These are phyloP conservation scores for Xestobium rufovillosum DNA, from an alignment of 2,888 invertebrate genomes.

Conservation along the genomic window DNA sequence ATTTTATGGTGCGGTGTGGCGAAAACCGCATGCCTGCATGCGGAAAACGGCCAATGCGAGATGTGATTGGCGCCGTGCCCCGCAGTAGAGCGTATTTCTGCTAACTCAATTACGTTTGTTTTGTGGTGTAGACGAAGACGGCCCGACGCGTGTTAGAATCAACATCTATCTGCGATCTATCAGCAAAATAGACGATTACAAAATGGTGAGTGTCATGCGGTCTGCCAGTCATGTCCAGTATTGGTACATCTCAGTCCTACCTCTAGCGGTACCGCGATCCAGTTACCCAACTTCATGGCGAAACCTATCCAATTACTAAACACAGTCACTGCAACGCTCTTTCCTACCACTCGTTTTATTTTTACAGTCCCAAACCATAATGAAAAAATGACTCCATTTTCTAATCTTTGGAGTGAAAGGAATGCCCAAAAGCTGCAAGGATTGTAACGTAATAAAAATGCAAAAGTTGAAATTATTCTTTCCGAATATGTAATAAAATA, in stretches of 20 bases:
- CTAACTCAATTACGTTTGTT: conserved; percentile 31
- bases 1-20: conserved; percentile 22
- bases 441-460: too few relatives aligned
- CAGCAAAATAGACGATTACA: conserved; percentile 98
- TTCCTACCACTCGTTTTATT: too few relatives aligned
- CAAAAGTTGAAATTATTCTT: too few relatives aligned
- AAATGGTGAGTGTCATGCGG: conserved; percentile 83
- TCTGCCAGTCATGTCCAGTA: conserved; percentile 44
- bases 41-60: conserved; percentile 38
- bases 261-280: neutral
- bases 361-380: too few relatives aligned
- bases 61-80: conserved; percentile 42
- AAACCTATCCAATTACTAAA: too few relatives aligned
- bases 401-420: too few relatives aligned
- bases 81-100: conserved; percentile 30
- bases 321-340: too few relatives aligned
- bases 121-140: conserved; percentile 59
- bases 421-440: too few relatives aligned
- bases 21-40: conserved; percentile 34
- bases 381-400: too few relatives aligned
- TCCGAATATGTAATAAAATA: too few relatives aligned
- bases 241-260: conserved; percentile 32
- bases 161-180: conserved; percentile 96
- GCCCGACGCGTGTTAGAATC: conserved; percentile 82
- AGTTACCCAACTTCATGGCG: neutral